Evolutionary conservation across 2,797 vertebrate species (phyloP).

Genomic region (Scleropages formosus): DNA sequence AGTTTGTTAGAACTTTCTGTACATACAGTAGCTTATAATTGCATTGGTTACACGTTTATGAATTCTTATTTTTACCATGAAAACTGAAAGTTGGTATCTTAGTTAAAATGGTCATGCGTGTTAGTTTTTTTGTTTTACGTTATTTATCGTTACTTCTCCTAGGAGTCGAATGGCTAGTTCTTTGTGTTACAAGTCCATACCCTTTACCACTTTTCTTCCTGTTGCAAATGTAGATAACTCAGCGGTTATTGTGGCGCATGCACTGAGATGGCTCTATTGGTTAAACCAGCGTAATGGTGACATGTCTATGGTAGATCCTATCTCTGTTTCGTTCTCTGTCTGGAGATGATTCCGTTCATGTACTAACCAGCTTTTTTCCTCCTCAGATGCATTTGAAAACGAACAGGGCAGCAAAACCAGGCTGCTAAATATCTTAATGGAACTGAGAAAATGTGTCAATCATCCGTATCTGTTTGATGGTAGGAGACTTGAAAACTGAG

Average conservation of each 20-base stretch:
- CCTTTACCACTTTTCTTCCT: neutral
- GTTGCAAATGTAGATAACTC: no score
- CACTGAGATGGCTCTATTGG: no score
- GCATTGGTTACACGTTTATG: no score
- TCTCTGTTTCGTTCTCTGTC: neutral
- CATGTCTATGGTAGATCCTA: neutral
- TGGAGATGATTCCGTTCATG: neutral
- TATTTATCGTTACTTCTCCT: no score
- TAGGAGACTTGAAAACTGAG: constrained; percentile 52
- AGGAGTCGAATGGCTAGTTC: no score
- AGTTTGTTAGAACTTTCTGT: neutral
- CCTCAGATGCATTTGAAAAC: constrained; percentile 81
- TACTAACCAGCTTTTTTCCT: neutral
- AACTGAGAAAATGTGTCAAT: constrained; percentile 88
- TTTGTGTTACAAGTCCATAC: neutral
- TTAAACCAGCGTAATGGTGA: no score
- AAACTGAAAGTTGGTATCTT: no score
- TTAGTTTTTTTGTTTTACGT: no score
- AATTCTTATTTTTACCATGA: no score
- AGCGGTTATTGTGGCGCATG: no score
- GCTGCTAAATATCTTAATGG: constrained; percentile 83
- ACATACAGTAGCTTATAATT: no score
- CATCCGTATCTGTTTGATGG: constrained; percentile 91
- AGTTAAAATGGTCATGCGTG: no score
- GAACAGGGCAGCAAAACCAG: constrained; percentile 71